These are phyloP conservation scores for Phoeniculus purpureus DNA, from an alignment of 2,797 vertebrate species.

Conservation along the genomic window DNA sequence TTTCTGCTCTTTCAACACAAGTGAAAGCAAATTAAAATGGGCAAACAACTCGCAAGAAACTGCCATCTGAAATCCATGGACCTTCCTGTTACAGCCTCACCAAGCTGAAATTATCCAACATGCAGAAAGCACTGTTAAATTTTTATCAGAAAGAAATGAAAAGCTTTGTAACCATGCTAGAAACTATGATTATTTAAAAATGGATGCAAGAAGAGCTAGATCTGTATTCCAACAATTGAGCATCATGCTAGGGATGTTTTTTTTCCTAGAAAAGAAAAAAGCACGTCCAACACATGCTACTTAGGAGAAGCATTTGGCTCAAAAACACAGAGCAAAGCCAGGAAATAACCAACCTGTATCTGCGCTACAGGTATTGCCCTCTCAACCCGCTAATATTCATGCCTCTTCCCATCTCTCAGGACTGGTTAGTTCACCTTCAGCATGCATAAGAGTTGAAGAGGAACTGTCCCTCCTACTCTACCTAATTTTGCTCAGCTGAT, in stretches of 20 bases:
- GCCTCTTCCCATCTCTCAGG: conserved; percentile 77
- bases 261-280: not conserved
- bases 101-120: conserved; percentile 70
- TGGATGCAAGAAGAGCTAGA: conserved; percentile 55
- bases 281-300: conserved; percentile 57
- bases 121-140: conserved; percentile 77
- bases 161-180: conserved; percentile 73
- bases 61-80: conserved; percentile 49
- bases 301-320: conserved; percentile 69
- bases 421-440: conserved; percentile 76
- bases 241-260: conserved; percentile 63
- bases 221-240: conserved; percentile 47
- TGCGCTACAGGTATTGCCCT: conserved; percentile 44
- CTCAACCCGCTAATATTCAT: conserved; percentile 66
- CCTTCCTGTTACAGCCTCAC: conserved; percentile 35
- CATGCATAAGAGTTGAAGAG: conserved; percentile 85
- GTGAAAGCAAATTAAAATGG: conserved; percentile 66
- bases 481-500: conserved; percentile 99
- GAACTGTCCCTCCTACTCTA: conserved; percentile 88
- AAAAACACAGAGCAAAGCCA: conserved; percentile 73
- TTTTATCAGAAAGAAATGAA: conserved; percentile 66
- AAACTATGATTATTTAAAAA: conserved; percentile 33
- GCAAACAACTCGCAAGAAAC: conserved; percentile 52
- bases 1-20: conserved; percentile 46
- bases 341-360: conserved; percentile 45